Percentiles rank a stretch among this genome's conserved stretches.
Evolutionary conservation across 2,888 invertebrate genomes (phyloP).

Genomic region (Tenthredo livida): DNA sequence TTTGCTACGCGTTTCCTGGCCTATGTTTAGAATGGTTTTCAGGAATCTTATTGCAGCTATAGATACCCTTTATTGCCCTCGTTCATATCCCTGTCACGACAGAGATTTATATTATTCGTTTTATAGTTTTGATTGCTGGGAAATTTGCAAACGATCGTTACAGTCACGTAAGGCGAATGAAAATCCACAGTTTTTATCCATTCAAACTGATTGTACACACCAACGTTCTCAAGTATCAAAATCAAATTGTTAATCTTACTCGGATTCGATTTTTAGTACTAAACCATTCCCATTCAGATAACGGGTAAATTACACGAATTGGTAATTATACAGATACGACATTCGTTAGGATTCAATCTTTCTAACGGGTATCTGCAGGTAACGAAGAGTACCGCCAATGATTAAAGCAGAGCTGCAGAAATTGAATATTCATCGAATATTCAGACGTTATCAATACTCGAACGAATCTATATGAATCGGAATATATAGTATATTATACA

Average conservation of each 20-base stretch:
- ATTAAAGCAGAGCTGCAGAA: background rate
- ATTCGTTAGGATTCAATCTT: background rate
- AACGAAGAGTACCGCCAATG: slow-evolving; percentile 14
- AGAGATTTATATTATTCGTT: slow-evolving; percentile 15
- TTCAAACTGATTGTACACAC: background rate
- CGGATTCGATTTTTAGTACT: background rate
- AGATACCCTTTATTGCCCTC: slow-evolving; percentile 43
- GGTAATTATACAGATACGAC: background rate
- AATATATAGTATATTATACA: background rate
- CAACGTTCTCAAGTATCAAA: background rate
- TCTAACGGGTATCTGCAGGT: background rate
- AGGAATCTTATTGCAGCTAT: slow-evolving; percentile 32
- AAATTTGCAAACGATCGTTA: background rate
- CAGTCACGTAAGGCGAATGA: background rate
- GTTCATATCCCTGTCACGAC: slow-evolving; percentile 31
- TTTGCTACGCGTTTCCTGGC: slow-evolving; percentile 22
- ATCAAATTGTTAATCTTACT: background rate
- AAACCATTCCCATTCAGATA: background rate
- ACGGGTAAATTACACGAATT: background rate
- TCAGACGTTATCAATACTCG: background rate
- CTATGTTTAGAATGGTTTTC: slow-evolving; percentile 35
- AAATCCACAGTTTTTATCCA: background rate
- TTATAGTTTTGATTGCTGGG: background rate
- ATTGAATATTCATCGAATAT: slow-evolving; percentile 20
- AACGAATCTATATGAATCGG: slow-evolving; percentile 1